phyloP scores from a whole-genome alignment of 2,888 invertebrate species.

The Rotaria sp. region DNA sequence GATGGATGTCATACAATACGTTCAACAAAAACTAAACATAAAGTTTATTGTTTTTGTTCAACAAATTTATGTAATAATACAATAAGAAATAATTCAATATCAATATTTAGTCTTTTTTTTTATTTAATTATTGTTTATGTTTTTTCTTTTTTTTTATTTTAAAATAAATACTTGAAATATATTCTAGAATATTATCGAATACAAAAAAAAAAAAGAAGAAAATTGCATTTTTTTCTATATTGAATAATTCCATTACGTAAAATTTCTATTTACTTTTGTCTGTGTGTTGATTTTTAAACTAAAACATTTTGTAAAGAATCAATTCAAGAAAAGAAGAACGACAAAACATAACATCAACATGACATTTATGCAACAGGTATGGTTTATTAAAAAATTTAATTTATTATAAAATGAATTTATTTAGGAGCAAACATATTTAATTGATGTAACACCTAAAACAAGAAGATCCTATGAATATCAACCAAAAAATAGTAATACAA shows the following conservation, averaged over 20 bases:
- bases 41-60: slow-evolving; percentile 41
- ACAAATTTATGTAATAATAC: slow-evolving; percentile 35
- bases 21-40: slow-evolving; percentile 36
- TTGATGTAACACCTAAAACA: background rate
- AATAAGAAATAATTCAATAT: background rate
- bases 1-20: slow-evolving; percentile 39
- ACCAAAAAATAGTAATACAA: background rate
- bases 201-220: too few species aligned
- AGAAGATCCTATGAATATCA: background rate
- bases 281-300: too few species aligned
- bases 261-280: background rate
- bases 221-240: too few species aligned
- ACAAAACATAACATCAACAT: too few species aligned
- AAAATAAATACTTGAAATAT: background rate
- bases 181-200: background rate
- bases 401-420: too few species aligned
- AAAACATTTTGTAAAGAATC: too few species aligned
- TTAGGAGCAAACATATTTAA: background rate
- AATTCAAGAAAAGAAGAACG: too few species aligned
- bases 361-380: too few species aligned
- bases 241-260: background rate
- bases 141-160: too few species aligned
- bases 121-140: background rate
- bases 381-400: too few species aligned
- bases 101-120: background rate